Conservation (phyloP, 2,797 vertebrate genomes). For the Tenualosa ilisha region DNA sequence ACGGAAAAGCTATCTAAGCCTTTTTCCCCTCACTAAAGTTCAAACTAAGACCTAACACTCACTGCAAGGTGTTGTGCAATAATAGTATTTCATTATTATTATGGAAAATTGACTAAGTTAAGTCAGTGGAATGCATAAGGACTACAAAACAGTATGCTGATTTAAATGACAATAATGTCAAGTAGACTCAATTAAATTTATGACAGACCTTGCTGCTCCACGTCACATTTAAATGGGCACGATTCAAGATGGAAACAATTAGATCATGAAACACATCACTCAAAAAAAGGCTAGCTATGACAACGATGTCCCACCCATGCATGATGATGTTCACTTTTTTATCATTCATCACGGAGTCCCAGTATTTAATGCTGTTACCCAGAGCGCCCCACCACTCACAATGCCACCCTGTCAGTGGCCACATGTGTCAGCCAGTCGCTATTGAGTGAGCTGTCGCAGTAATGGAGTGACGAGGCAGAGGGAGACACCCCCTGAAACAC, state of each 20-base stretch:
- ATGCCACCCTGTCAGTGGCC: constrained; percentile 53
- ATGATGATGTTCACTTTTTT: constrained; percentile 42
- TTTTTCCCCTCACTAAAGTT: constrained; percentile 5
- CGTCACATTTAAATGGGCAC: not conserved
- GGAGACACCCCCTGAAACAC: constrained; percentile 60
- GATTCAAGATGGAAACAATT: constrained; percentile 1
- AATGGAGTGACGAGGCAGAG: constrained; percentile 67
- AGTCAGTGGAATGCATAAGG: not conserved
- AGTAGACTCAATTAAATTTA: not conserved
- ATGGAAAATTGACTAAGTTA: not conserved
- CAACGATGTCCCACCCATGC: not conserved
- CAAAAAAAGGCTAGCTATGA: constrained; percentile 1
- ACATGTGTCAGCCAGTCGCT: constrained; percentile 58
- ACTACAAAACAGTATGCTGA: not conserved
- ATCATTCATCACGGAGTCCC: constrained; percentile 57
- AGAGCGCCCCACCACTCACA: constrained; percentile 54
- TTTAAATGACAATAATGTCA: not conserved
- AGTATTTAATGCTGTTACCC: constrained; percentile 64
- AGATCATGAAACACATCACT: constrained; percentile 3
- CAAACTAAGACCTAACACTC: not conserved
- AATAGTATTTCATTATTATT: not conserved
- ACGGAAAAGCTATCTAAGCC: not conserved
- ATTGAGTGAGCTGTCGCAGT: constrained; percentile 63
- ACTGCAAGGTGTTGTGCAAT: not conserved
- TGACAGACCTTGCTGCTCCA: not conserved